Conservation (phyloP, 2,113 vertebrate genomes). For the Phalacrocorax carbo region DNA sequence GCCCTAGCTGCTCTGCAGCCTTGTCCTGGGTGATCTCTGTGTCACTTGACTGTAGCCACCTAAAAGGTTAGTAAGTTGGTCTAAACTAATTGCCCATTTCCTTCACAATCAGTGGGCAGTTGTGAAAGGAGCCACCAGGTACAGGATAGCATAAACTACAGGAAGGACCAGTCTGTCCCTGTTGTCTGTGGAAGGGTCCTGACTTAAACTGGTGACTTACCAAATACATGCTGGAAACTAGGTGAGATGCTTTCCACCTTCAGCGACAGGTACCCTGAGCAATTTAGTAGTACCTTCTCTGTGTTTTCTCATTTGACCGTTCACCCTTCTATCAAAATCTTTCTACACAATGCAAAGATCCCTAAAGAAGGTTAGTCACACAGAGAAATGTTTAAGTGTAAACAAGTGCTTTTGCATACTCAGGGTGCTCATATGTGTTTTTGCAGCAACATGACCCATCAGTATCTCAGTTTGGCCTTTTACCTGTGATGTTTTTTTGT, state of each 20-base stretch:
- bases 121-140: not conserved
- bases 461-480: not conserved
- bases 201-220: not conserved
- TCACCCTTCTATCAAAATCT: not conserved
- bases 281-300: not conserved
- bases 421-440: not conserved
- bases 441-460: not conserved
- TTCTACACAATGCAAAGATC: not conserved
- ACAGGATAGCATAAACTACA: not conserved
- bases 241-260: not conserved
- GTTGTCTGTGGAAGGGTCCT: not conserved
- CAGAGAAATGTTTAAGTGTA: fast-evolving
- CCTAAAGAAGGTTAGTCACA: not conserved
- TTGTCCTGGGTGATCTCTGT: not conserved
- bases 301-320: not conserved
- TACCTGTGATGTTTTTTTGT: not conserved
- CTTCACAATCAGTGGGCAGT: not conserved
- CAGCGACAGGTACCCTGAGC: fast-evolving
- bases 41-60: not conserved
- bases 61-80: not conserved
- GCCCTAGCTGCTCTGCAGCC: not conserved
- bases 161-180: not conserved
- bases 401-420: not conserved
- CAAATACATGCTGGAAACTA: not conserved
- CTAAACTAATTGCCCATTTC: not conserved